Base-by-base conservation (phyloP, 2,113 vertebrate species). In the Excalfactoria chinensis region DNA sequence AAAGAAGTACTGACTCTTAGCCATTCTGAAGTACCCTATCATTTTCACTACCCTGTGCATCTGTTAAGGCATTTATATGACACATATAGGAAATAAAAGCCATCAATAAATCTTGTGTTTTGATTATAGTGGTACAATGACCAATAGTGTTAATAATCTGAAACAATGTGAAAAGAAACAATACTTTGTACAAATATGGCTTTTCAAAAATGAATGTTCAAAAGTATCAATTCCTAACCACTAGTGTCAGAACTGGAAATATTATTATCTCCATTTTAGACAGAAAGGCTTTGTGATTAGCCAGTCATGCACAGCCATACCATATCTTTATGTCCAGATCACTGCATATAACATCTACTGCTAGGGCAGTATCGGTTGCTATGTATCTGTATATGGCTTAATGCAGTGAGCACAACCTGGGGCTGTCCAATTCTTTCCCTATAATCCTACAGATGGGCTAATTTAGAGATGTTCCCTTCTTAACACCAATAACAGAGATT, bases 41-140 rank as follows among this genome's bases (percentile, higher is more conserved):
- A 87, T 92, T 92, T 94, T 96, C 95, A 90, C 92, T 95, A 93
- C 37, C 32, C 92, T 93, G 94, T 95, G 96, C 95, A 96, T 95
- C 96, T 96, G 97, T 95, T 98, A 97, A 97, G 97, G 95, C 95
- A 97, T 96, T 98, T 97, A 97, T 95, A 93, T 97, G 94, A 91
- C 93, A 94, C 95, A 92, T 91, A 91, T 95, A 97, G 97, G 96
- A 97, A 98, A 97, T 96, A 97, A 97, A 97, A 97, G 82, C 68
- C 64, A 94, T 91, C 93, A 90, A 76, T 95, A 94, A 92, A 92
- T 89, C 88, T 79, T 78, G 83, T 91, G 92, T 97, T 94, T 96
- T 96, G 90, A 93, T 86, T 88, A 94, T 89, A 92, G 93, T 91
- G 94, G 92, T 85, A 91, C 72, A 88, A 90, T 49, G 79, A 94